These are phyloP conservation scores for Myathropa florea DNA, from an alignment of 2,888 invertebrate genomes.

Conservation along the genomic window DNA sequence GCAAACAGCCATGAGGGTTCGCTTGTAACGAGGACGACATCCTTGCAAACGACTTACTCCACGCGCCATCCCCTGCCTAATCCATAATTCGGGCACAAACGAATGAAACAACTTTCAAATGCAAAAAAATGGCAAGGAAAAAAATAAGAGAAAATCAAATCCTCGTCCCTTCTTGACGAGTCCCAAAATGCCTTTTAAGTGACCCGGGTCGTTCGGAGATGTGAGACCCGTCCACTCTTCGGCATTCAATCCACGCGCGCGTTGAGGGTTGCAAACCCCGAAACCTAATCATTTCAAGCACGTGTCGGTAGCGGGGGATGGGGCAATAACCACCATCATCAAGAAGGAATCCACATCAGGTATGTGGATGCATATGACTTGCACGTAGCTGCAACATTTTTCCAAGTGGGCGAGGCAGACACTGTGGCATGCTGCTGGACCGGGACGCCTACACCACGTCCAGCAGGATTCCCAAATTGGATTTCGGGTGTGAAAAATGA, in stretches of 20 bases:
- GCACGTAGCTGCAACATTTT: slow-evolving; percentile 48
- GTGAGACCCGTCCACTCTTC: background rate
- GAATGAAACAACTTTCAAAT: slow-evolving; percentile 45
- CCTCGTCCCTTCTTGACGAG: slow-evolving; percentile 1
- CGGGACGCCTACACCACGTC: slow-evolving; percentile 61
- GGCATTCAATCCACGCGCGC: slow-evolving; percentile 24
- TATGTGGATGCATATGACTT: slow-evolving; percentile 47
- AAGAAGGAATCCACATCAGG: slow-evolving; percentile 38
- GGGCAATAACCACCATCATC: background rate
- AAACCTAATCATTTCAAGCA: slow-evolving; percentile 68
- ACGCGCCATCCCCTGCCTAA: background rate
- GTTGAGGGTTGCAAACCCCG: background rate
- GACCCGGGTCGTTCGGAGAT: slow-evolving; percentile 35
- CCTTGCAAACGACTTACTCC: slow-evolving; percentile 13
- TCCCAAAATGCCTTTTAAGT: slow-evolving; percentile 61
- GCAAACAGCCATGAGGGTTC: slow-evolving; percentile 67
- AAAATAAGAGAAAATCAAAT: slow-evolving; percentile 41
- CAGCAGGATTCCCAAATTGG: slow-evolving; percentile 64
- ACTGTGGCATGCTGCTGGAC: slow-evolving; percentile 11
- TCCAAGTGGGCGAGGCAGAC: background rate
- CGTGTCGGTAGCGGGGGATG: slow-evolving; percentile 51
- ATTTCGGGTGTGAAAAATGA: slow-evolving; percentile 68
- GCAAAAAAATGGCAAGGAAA: slow-evolving; percentile 10
- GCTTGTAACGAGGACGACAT: slow-evolving; percentile 28
- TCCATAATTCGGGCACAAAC: slow-evolving; percentile 40